phyloP scores from a whole-genome alignment of 2,888 invertebrate species.

The Eueremaeus valkanovi region DNA sequence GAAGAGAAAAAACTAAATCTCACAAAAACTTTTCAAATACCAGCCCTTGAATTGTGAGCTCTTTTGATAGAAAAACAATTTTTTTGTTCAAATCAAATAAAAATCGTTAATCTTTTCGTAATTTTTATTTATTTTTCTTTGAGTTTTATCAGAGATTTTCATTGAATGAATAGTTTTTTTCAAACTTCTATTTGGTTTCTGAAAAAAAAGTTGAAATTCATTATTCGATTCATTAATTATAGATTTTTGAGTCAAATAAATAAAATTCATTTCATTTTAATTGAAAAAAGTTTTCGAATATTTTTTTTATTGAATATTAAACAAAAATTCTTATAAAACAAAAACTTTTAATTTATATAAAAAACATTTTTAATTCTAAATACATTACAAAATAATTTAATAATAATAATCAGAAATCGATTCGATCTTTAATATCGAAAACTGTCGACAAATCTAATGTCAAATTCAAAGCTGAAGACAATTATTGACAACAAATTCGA shows the following conservation, averaged over 20 bases:
- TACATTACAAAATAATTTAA: background rate
- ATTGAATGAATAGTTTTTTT: background rate
- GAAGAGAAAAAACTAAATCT: background rate
- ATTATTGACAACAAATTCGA: background rate
- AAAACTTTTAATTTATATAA: too few relatives aligned
- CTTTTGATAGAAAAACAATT: background rate
- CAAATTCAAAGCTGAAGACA: background rate
- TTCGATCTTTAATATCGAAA: too few relatives aligned
- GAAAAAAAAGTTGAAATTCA: background rate
- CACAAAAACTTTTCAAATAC: background rate
- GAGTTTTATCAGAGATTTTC: background rate
- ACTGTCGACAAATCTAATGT: background rate
- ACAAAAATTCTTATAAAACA: background rate
- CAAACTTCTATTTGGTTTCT: background rate
- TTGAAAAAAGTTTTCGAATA: background rate
- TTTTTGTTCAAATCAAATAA: slow-evolving; percentile 11
- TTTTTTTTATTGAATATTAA: background rate
- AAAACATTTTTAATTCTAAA: background rate
- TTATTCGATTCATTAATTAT: background rate
- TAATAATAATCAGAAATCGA: too few relatives aligned
- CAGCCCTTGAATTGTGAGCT: slow-evolving; percentile 16
- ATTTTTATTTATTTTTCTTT: background rate
- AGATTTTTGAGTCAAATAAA: background rate
- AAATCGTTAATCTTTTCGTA: slow-evolving; percentile 15
- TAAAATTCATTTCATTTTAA: background rate